Conservation (phyloP, 2,113 vertebrate genomes). For the Bombycilla garrulus region DNA sequence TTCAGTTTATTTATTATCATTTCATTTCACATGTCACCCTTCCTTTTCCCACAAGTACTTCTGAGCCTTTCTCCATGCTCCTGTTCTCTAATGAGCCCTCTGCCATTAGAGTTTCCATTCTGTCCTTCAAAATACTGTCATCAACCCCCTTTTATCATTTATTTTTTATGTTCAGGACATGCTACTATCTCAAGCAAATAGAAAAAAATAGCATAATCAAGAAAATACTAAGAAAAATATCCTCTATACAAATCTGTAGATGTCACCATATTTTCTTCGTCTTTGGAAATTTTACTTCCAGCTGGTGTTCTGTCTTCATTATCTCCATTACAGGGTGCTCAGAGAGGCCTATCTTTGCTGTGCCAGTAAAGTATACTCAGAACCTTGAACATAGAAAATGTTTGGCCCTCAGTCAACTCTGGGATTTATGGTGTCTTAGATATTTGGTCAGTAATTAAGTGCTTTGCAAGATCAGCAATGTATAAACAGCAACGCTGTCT, state of each 20-base stretch:
- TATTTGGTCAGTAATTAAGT: background rate
- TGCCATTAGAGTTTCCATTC: background rate
- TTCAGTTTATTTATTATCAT: background rate
- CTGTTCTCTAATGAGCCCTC: background rate
- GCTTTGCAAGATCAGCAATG: background rate
- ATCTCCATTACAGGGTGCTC: background rate
- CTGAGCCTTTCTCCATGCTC: background rate
- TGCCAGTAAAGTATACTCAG: background rate
- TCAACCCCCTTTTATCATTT: background rate
- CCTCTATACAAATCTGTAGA: background rate
- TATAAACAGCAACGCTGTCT: background rate
- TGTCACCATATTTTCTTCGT: background rate
- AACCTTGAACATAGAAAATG: background rate
- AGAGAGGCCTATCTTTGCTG: background rate
- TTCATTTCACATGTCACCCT: background rate
- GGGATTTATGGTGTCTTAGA: background rate
- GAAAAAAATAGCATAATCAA: conserved; percentile 1
- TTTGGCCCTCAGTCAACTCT: background rate
- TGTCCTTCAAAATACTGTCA: background rate
- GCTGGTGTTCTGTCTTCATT: background rate
- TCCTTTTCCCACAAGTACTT: background rate
- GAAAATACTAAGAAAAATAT: background rate
- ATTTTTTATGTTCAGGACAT: background rate
- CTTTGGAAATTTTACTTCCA: background rate
- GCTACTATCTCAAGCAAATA: background rate